phyloP scores from a whole-genome alignment of 2,113 vertebrate species.

The Lonchura striata region DNA sequence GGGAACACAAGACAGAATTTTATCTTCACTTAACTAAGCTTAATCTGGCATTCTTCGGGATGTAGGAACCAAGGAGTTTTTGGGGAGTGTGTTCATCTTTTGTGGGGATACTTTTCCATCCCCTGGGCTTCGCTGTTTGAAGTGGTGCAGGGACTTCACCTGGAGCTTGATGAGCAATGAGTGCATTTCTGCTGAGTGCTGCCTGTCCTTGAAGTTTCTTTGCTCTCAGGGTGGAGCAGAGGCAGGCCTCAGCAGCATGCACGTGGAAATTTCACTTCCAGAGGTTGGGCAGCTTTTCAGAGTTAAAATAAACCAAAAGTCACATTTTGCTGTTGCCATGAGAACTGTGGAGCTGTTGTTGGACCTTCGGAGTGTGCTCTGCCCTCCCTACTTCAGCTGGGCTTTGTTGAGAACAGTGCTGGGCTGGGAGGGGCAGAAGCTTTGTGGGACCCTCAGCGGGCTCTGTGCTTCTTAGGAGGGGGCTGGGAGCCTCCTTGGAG shows the following conservation, averaged over 20 bases:
- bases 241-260: background rate
- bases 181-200: rapidly evolving
- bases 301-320: background rate
- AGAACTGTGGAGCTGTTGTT: background rate
- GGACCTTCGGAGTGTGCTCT: rapidly evolving
- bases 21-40: background rate
- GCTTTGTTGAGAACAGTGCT: rapidly evolving
- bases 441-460: background rate
- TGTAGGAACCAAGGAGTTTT: background rate
- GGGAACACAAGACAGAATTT: background rate
- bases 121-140: background rate
- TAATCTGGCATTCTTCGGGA: background rate
- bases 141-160: too few relatives aligned
- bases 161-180: rapidly evolving
- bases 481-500: background rate
- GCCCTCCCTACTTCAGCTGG: background rate
- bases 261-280: background rate
- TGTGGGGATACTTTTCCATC: background rate
- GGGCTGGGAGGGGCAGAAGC: background rate
- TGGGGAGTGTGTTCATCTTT: background rate
- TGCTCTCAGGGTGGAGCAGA: background rate
- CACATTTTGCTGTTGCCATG: background rate
- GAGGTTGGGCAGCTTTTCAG: background rate
- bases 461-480: background rate
- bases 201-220: background rate